phyloP scores from a whole-genome alignment of 2,888 invertebrate genomes.

The Orgyia antiqua region DNA sequence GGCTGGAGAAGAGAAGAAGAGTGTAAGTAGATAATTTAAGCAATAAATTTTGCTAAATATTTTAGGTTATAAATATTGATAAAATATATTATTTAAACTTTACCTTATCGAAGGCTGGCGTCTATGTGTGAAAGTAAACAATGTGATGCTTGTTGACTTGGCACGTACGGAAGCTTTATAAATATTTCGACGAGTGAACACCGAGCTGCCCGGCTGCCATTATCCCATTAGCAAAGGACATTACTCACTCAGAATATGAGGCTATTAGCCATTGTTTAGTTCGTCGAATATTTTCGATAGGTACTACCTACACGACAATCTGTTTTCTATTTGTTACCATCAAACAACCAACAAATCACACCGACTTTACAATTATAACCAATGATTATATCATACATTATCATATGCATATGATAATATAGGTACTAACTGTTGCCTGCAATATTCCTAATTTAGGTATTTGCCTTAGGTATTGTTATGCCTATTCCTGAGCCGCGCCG shows the following conservation, averaged over 20 bases:
- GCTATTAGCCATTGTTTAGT: slow-evolving; percentile 49
- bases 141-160: slow-evolving; percentile 59
- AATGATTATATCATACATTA: no score
- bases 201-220: slow-evolving; percentile 54
- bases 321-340: slow-evolving; percentile 1
- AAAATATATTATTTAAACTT: no score
- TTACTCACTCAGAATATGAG: slow-evolving; percentile 66
- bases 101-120: slow-evolving; percentile 57
- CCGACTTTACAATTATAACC: no score
- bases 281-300: slow-evolving; percentile 3
- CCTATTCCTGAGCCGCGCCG: no score
- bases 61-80: no score
- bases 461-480: no score
- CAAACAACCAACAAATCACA: neutral
- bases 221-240: slow-evolving; percentile 72
- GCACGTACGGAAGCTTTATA: slow-evolving; percentile 65
- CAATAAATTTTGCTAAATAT: no score
- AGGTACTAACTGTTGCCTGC: no score
- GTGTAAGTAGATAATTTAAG: no score
- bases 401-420: no score
- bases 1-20: no score
- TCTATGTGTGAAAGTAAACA: slow-evolving; percentile 69
- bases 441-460: no score
- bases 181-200: slow-evolving; percentile 60
- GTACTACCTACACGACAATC: slow-evolving; percentile 17